phyloP scores from a whole-genome alignment of 2,888 invertebrate species.

The Hipparchia semele region DNA sequence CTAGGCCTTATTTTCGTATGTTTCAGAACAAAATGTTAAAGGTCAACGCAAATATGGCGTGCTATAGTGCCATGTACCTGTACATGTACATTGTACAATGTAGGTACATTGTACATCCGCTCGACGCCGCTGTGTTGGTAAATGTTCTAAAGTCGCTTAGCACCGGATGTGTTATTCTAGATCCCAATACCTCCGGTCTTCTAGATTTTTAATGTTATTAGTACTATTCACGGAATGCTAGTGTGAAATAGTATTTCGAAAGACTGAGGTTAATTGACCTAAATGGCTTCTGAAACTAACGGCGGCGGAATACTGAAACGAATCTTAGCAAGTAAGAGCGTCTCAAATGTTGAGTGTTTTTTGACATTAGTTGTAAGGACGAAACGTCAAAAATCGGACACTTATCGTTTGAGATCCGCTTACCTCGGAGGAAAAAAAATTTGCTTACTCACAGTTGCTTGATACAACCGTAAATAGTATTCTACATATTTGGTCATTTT shows the following conservation, averaged over 20 bases:
- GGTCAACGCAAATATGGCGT: constrained; percentile 41
- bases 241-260: not conserved
- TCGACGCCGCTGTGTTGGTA: constrained; percentile 37
- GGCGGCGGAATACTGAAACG: not conserved
- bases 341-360: no score
- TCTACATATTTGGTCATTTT: no score
- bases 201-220: constrained; percentile 27
- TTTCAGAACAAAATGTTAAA: constrained; percentile 31
- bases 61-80: constrained; percentile 51
- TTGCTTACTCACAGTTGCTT: no score
- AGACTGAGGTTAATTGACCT: not conserved
- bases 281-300: not conserved
- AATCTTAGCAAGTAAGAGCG: no score
- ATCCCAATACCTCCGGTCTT: constrained; percentile 31
- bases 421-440: no score
- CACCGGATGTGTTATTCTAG: constrained; percentile 60
- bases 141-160: constrained; percentile 12
- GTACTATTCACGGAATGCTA: constrained; percentile 13
- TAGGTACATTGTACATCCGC: constrained; percentile 49
- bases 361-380: no score
- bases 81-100: no score
- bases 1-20: constrained; percentile 10
- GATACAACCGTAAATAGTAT: no score
- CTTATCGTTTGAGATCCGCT: no score
- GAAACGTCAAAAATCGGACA: no score